Percentiles rank a stretch among this genome's conserved stretches.
These are phyloP conservation scores for Nyctalus aviator DNA, from an alignment of 2,797 vertebrate genomes.

Conservation along the genomic window DNA sequence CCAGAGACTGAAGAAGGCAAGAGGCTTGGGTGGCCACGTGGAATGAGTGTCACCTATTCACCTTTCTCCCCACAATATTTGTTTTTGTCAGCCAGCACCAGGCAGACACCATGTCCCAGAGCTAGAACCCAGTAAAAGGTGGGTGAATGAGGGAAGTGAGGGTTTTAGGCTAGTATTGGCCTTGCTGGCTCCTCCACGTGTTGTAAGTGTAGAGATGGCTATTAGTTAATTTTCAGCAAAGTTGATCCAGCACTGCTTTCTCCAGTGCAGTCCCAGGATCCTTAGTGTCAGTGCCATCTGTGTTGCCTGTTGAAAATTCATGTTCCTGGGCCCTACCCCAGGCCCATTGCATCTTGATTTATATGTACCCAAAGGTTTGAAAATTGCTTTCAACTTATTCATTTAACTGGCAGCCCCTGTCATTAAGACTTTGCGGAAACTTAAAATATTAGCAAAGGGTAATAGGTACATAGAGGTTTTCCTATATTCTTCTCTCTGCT, in stretches of 20 bases:
- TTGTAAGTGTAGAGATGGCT: background rate
- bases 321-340: background rate
- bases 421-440: background rate
- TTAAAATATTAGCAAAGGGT: constrained; percentile 25
- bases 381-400: constrained; percentile 33
- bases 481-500: background rate
- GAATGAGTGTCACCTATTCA: background rate
- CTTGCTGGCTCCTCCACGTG: background rate
- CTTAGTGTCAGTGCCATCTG: background rate
- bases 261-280: background rate
- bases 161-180: background rate
- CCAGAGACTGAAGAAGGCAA: background rate
- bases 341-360: background rate
- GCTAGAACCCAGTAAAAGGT: background rate
- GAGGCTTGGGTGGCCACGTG: background rate
- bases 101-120: background rate
- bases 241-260: background rate
- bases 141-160: background rate
- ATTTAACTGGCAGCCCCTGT: background rate
- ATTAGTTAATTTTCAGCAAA: background rate
- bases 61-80: background rate
- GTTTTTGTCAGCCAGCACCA: background rate
- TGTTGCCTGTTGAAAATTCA: background rate
- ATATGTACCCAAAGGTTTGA: background rate
- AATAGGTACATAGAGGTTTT: background rate